Base-by-base conservation (phyloP, 2,888 invertebrate genomes). In the Pseudococcus jackbeardsleyi region DNA sequence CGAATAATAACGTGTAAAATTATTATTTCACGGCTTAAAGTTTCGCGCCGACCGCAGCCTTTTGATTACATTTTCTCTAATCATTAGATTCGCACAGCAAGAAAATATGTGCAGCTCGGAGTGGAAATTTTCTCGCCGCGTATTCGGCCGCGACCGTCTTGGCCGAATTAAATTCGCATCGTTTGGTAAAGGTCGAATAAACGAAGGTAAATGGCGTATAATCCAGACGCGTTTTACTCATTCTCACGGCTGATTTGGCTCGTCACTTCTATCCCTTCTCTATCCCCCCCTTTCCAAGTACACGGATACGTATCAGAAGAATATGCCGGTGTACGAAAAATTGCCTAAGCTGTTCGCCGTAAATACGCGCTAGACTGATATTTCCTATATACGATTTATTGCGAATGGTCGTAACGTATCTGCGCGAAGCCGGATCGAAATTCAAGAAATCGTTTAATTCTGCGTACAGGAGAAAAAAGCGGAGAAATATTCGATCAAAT, bases 1-100 rank as follows among this genome's bases (percentile, higher is more conserved):
- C 79, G 79, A 82, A 82, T 82, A 82, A 82, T 82, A 82, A 46
- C 79, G 79, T 33, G 46, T 82, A 46, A 46, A 46, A 82, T 82
- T 82, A 82, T 82, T 82, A 82, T 82, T 82, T 82, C 12, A 46
- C 22, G 79, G 79, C 79, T 46, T 82, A 46, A 12, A 72, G 77
- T 42, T 77, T 77, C 77, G 77, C 33, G 72, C 72, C 72, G 72
- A 33, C 72, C 33, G 72, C 72, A 33, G 72, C 72, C 64, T 64
- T 64, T 64, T 64, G 22, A 64, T 64, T 64, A 64, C 64, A 64
- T 64, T 64, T 64, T 64, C 64, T 64, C 22, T 64, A 64, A 64
- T 64, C 64, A 64, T 64, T 64, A 64, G 64, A 64, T 64, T 64
- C 22, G 64, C 22, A 59, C 15, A 64, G 64, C 64, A 11, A 33